These are phyloP conservation scores for Eueides isabella DNA, from an alignment of 1,140 invertebrate genomes.

Conservation along the genomic window DNA sequence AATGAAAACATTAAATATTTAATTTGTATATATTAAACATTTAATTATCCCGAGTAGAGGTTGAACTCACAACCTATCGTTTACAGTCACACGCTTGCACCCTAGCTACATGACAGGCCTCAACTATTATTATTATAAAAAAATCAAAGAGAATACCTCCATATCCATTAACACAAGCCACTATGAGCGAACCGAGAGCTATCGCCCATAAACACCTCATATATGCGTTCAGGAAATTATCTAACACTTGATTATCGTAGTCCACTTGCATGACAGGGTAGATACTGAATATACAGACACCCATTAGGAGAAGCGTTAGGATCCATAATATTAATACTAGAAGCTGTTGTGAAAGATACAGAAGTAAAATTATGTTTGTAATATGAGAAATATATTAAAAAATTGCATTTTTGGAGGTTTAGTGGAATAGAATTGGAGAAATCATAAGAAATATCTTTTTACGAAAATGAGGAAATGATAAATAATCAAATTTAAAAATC, in stretches of 20 bases:
- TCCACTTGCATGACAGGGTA: slow-evolving; percentile 48
- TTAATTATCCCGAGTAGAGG: too few species aligned
- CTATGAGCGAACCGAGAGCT: slow-evolving; percentile 48
- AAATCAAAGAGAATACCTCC: slow-evolving; percentile 42
- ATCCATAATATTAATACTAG: slow-evolving; percentile 42
- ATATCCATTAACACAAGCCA: slow-evolving; percentile 53
- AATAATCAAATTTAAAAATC: too few species aligned
- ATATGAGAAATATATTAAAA: slow-evolving; percentile 38
- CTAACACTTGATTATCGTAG: slow-evolving; percentile 46
- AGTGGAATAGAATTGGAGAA: too few species aligned
- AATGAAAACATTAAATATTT: too few species aligned
- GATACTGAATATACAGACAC: slow-evolving; percentile 40
- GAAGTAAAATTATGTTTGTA: background rate
- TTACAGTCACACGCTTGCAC: too few species aligned
- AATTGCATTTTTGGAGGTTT: too few species aligned
- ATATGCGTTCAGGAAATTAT: slow-evolving; percentile 52
- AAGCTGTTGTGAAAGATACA: slow-evolving; percentile 33
- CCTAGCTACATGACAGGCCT: too few species aligned
- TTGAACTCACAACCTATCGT: too few species aligned
- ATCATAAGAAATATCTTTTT: too few species aligned
- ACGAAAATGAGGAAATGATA: too few species aligned
- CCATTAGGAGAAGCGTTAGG: slow-evolving; percentile 31
- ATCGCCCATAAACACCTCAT: slow-evolving; percentile 47
- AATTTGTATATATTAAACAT: too few species aligned
- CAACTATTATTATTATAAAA: background rate